Percentiles rank a stretch among this genome's conserved stretches.
These are phyloP conservation scores for Rallus crepitans DNA, from an alignment of 2,797 vertebrate species.

Conservation along the genomic window DNA sequence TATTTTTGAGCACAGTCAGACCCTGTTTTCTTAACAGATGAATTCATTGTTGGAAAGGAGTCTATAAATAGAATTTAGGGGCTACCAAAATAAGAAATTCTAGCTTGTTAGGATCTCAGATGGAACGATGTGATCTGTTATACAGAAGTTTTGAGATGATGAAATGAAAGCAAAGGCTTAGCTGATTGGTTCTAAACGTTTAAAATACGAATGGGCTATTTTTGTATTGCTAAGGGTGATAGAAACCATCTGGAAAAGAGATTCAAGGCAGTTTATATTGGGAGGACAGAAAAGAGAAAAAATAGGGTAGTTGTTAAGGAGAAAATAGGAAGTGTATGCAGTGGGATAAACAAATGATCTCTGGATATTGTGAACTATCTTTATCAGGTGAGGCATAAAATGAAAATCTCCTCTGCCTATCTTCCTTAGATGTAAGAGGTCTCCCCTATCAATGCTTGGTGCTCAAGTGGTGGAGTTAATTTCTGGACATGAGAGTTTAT, in stretches of 20 bases:
- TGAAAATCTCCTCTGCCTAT: not conserved
- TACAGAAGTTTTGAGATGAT: not conserved
- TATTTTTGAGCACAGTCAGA: constrained; percentile 53
- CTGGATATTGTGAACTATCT: not conserved
- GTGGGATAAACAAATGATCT: not conserved
- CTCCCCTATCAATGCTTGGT: not conserved
- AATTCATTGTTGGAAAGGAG: constrained; percentile 66
- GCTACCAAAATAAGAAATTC: constrained; percentile 64
- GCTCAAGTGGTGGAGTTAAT: not conserved
- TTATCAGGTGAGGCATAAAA: not conserved
- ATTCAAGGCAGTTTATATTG: not conserved
- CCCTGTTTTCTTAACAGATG: constrained; percentile 58
- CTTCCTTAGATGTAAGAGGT: not conserved
- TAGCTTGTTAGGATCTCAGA: constrained; percentile 10
- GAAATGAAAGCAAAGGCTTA: not conserved
- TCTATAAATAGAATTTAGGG: constrained; percentile 79
- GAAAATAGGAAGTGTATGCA: not conserved
- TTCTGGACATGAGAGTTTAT: not conserved
- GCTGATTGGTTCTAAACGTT: constrained; percentile 18
- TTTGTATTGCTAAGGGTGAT: not conserved
- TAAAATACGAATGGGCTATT: not conserved
- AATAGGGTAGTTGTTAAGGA: not conserved
- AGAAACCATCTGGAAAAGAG: constrained; percentile 18
- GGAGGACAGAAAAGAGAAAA: not conserved
- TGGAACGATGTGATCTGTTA: constrained; percentile 11